A percentile compares a stretch with the other conserved stretches of the same genome.
phyloP scores from a whole-genome alignment of 2,113 vertebrate genomes.

The Steatornis caripensis region DNA sequence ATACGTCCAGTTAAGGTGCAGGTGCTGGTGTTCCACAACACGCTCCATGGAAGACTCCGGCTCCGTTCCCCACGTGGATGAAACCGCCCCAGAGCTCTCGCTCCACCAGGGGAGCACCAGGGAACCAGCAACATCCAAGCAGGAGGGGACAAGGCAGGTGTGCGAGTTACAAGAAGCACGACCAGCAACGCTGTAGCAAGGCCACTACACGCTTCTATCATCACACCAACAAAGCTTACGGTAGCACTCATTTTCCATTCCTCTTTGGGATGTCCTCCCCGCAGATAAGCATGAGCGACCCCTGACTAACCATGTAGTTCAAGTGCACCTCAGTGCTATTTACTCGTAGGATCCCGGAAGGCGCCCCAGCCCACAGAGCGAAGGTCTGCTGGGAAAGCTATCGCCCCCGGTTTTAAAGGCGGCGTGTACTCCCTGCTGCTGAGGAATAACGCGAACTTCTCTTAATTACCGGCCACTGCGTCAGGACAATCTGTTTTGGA shows the following conservation, averaged over 20 bases:
- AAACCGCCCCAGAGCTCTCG: neutral
- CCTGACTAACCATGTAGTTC: neutral
- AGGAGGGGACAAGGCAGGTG: neutral
- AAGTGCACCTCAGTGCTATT: neutral
- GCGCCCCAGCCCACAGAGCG: too few relatives aligned
- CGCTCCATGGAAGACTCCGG: neutral
- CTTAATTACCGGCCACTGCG: neutral
- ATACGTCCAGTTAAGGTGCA: fast-evolving
- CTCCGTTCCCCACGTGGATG: neutral
- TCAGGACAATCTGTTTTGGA: neutral
- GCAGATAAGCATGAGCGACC: neutral
- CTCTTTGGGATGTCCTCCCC: neutral
- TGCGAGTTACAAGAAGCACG: neutral
- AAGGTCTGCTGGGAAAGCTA: neutral
- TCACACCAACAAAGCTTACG: neutral
- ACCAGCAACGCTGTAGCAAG: neutral
- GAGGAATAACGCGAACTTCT: neutral
- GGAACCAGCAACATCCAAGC: neutral
- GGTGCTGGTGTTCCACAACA: neutral
- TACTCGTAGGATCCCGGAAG: neutral
- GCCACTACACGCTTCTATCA: fast-evolving
- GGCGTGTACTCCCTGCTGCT: neutral
- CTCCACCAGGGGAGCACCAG: neutral
- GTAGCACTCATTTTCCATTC: neutral
- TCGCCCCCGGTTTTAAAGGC: neutral